A percentile compares a stretch with the other conserved stretches of the same genome.
Evolutionary conservation across 2,888 invertebrate genomes (phyloP).

Genomic region (Agonopterix alstromeriana): DNA sequence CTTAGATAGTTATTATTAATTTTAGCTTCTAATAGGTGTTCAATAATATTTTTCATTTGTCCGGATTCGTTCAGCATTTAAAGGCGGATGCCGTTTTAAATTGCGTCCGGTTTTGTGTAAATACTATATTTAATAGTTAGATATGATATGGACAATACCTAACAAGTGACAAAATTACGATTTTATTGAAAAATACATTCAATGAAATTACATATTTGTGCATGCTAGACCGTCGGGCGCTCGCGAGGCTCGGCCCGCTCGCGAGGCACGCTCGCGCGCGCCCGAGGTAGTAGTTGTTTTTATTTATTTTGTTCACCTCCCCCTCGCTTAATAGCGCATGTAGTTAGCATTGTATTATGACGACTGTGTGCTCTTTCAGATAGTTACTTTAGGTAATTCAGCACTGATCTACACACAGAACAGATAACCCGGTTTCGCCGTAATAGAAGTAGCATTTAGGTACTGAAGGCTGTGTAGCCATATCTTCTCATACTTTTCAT

Average conservation of each 20-base stretch:
- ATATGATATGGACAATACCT: conserved; percentile 74
- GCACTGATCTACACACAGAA: too few species aligned
- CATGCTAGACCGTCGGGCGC: conserved; percentile 43
- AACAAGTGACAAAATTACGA: conserved; percentile 68
- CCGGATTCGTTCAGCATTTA: conserved; percentile 10
- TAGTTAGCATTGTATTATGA: conserved; percentile 31
- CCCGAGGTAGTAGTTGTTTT: conserved; percentile 39
- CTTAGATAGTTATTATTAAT: conserved; percentile 63
- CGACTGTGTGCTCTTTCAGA: conserved; percentile 9
- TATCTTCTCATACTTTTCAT: too few species aligned
- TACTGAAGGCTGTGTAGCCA: too few species aligned
- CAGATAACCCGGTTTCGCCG: too few species aligned
- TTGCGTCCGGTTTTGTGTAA: conserved; percentile 33
- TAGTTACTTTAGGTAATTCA: too few species aligned
- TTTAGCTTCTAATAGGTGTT: conserved; percentile 74
- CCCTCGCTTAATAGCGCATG: conserved; percentile 41
- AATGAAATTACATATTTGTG: conserved; percentile 59
- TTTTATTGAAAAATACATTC: conserved; percentile 73
- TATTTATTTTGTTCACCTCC: conserved; percentile 39
- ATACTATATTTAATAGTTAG: conserved; percentile 69
- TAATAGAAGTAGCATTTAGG: too few species aligned
- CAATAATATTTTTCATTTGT: conserved; percentile 54
- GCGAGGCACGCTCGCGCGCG: conserved; percentile 16
- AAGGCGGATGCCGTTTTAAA: neutral
- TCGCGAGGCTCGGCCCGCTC: conserved; percentile 4